phyloP scores from a whole-genome alignment of 2,797 vertebrate genomes.

The Propithecus perrieri region DNA sequence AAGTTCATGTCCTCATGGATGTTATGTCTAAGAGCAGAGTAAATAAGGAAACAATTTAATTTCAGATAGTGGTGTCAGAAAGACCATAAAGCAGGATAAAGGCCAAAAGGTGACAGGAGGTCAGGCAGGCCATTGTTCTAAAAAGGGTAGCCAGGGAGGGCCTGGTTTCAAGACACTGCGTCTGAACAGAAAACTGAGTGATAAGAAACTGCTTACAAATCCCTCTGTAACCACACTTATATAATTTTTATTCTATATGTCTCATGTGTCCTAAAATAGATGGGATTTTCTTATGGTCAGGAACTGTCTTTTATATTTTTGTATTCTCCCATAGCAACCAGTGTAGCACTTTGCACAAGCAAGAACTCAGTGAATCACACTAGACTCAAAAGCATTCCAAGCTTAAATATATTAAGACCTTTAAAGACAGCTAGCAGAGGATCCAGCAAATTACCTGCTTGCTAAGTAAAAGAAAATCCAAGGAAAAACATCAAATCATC shows the following conservation, averaged over 20 bases:
- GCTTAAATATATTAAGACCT: not conserved
- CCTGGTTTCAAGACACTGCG: not conserved
- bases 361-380: slow-evolving; percentile 56
- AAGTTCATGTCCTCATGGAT: not conserved
- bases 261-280: slow-evolving; percentile 40
- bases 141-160: not conserved
- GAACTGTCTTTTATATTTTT: slow-evolving; percentile 55
- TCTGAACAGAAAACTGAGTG: not conserved
- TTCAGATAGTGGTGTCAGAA: not conserved
- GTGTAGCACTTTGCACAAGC: slow-evolving; percentile 18
- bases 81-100: not conserved
- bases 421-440: slow-evolving; percentile 31
- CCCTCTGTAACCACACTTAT: not conserved
- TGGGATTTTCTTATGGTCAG: slow-evolving; percentile 58
- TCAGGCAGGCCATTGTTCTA: not conserved
- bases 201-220: slow-evolving; percentile 37
- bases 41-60: not conserved
- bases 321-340: slow-evolving; percentile 52
- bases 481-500: not conserved
- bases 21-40: not conserved
- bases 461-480: slow-evolving; percentile 46
- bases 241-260: slow-evolving; percentile 17
- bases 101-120: not conserved
- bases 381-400: slow-evolving; percentile 31
- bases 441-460: not conserved